These are phyloP conservation scores for Torymus auratus DNA, from an alignment of 2,888 invertebrate species.

Conservation along the genomic window DNA sequence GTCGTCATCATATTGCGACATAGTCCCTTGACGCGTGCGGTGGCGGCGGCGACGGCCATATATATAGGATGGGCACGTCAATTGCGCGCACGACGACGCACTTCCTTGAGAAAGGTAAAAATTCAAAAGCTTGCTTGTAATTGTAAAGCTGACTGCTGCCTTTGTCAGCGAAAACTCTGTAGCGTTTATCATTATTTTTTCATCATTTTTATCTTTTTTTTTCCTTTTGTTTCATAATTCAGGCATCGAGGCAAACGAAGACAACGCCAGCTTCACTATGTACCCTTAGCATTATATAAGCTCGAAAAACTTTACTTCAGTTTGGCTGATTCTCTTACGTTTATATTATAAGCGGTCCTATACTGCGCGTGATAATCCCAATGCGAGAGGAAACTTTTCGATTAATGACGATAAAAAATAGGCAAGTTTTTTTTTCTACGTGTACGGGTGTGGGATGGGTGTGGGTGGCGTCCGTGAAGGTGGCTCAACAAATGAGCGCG, in stretches of 20 bases:
- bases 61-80: too few relatives aligned
- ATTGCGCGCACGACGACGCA: too few relatives aligned
- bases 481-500: not conserved
- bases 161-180: conserved; percentile 17
- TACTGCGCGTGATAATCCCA: not conserved
- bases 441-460: not conserved
- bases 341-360: too few relatives aligned
- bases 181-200: too few relatives aligned
- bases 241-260: conserved; percentile 46
- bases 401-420: conserved; percentile 1
- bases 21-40: not conserved
- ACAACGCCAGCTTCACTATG: conserved; percentile 1
- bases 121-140: conserved; percentile 4
- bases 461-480: not conserved
- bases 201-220: not conserved
- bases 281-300: not conserved
- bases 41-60: too few relatives aligned
- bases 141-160: conserved; percentile 15
- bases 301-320: conserved; percentile 12
- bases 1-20: not conserved
- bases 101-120: conserved; percentile 8
- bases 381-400: not conserved
- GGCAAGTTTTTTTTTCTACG: not conserved
- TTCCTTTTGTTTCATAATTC: conserved; percentile 22
- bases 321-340: not conserved